phyloP scores from a whole-genome alignment of 2,113 vertebrate species.

The Psittacula cyanocephala region DNA sequence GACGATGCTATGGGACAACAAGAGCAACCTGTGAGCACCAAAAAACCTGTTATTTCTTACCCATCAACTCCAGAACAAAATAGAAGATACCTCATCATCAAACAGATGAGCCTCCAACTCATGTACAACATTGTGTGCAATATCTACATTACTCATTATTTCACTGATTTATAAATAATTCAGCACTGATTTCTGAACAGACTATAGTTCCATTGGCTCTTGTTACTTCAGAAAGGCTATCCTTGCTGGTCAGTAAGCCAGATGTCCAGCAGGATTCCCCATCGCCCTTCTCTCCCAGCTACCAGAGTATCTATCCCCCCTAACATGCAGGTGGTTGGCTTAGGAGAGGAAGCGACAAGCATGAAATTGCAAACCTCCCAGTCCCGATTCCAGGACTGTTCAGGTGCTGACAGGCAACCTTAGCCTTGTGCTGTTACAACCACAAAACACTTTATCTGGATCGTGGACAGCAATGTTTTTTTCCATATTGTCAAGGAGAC shows the following conservation, averaged over 20 bases:
- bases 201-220: neutral
- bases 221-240: neutral
- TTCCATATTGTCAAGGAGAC: neutral
- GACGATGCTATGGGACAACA: neutral
- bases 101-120: neutral
- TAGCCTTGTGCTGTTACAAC: neutral
- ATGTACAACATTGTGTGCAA: neutral
- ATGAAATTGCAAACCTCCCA: neutral
- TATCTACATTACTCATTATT: neutral
- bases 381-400: neutral
- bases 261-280: neutral
- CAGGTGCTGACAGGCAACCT: neutral
- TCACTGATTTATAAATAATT: neutral
- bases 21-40: neutral
- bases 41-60: neutral
- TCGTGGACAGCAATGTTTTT: neutral
- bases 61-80: neutral
- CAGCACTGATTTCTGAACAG: accelerated
- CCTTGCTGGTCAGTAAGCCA: neutral
- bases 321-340: neutral
- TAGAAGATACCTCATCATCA: neutral
- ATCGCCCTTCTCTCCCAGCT: neutral
- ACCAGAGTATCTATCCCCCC: neutral
- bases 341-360: neutral
- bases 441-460: neutral